Evolutionary conservation across 2,797 vertebrate species (phyloP).

Genomic region (Gadopsis bispinosus): DNA sequence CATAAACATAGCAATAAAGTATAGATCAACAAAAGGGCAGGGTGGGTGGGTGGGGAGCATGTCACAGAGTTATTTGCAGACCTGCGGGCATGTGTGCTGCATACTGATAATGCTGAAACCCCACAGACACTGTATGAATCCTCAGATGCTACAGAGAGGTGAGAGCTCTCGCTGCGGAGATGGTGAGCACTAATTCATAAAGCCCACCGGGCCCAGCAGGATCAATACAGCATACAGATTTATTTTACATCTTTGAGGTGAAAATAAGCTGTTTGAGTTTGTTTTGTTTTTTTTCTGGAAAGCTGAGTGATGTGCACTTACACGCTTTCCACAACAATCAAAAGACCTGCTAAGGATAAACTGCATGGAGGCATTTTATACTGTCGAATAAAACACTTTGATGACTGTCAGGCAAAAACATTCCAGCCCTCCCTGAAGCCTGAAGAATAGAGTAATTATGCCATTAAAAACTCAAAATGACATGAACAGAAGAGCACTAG

Average conservation of each 20-base stretch:
- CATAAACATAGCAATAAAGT: conserved; percentile 79
- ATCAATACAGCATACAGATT: conserved; percentile 54
- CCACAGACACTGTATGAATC: conserved; percentile 62
- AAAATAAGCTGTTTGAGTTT: conserved; percentile 58
- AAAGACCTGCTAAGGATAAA: conserved; percentile 25
- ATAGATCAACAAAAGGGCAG: conserved; percentile 71
- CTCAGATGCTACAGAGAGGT: conserved; percentile 63
- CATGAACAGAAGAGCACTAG: conserved; percentile 32
- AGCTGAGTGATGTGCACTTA: conserved; percentile 38
- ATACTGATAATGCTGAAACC: conserved; percentile 70
- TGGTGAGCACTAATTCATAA: conserved; percentile 65
- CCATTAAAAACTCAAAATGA: conserved; percentile 49
- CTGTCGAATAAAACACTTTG: conserved; percentile 35
- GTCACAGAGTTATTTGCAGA: conserved; percentile 73
- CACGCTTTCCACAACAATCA: conserved; percentile 29
- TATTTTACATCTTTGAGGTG: conserved; percentile 38
- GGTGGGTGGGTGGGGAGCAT: conserved; percentile 30
- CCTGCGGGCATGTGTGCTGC: conserved; percentile 70
- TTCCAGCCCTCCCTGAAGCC: neutral
- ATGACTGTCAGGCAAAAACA: conserved; percentile 29
- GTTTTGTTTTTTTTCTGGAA: conserved; percentile 59
- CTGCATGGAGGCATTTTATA: conserved; percentile 29
- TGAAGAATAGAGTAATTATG: conserved; percentile 39
- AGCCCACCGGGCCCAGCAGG: conserved; percentile 40
- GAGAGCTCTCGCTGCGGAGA: conserved; percentile 64